Percentiles rank a stretch among this genome's conserved stretches.
phyloP scores from a whole-genome alignment of 2,113 vertebrate genomes.

The Tylochromis polylepis region DNA sequence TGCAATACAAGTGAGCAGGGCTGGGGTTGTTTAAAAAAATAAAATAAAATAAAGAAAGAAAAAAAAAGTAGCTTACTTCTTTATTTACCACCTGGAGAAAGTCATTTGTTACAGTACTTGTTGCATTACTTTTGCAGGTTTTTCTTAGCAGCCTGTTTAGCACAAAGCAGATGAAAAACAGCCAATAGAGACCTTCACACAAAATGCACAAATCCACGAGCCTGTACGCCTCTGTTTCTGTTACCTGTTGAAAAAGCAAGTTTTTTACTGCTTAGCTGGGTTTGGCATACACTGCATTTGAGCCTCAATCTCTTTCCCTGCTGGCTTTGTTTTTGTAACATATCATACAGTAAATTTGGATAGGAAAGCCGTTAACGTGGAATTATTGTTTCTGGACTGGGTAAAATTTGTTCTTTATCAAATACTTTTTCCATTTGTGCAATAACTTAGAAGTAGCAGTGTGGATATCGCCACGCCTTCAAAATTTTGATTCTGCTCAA shows the following conservation, averaged over 20 bases:
- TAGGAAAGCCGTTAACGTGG: neutral
- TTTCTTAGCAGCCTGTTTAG: neutral
- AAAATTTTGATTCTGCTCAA: neutral
- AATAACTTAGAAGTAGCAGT: neutral
- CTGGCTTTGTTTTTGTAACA: neutral
- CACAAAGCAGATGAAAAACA: neutral
- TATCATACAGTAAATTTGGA: rapidly evolving
- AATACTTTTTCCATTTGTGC: neutral
- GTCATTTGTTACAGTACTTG: neutral
- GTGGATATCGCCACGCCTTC: neutral
- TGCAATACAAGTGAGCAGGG: neutral
- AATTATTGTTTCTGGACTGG: neutral
- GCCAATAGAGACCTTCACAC: neutral
- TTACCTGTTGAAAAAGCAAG: neutral
- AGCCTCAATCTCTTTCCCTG: neutral
- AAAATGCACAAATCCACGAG: neutral
- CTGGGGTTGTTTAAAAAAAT: neutral
- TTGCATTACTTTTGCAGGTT: neutral
- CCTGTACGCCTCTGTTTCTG: neutral
- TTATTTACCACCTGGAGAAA: neutral
- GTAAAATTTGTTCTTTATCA: neutral
- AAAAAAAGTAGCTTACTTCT: neutral
- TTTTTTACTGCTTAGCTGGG: neutral
- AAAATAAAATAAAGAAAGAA: neutral
- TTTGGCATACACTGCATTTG: neutral